phyloP scores from a whole-genome alignment of 1,140 invertebrate genomes.

The Caenorhabditis remanei region DNA sequence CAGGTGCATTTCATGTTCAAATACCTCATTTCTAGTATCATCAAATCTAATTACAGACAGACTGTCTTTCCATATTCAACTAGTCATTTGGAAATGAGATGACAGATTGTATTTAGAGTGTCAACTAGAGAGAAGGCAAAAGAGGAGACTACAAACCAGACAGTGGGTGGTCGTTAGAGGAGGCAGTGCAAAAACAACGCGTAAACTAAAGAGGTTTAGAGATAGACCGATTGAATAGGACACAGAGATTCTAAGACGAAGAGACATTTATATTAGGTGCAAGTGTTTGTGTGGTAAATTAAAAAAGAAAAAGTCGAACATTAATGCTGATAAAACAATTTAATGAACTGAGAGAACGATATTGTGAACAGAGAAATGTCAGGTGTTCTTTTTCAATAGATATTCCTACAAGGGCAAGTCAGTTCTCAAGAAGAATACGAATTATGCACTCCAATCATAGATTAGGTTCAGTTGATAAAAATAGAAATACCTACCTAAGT shows the following conservation, averaged over 20 bases:
- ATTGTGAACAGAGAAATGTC: too few relatives aligned
- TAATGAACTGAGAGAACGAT: too few relatives aligned
- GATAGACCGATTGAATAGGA: neutral
- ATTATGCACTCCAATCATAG: too few relatives aligned
- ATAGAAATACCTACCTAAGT: too few relatives aligned
- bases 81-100: constrained; percentile 17
- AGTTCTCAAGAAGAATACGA: too few relatives aligned
- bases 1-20: too few relatives aligned
- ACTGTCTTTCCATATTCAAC: neutral
- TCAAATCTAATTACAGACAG: neutral
- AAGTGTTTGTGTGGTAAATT: neutral
- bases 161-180: constrained; percentile 25
- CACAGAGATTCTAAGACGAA: neutral
- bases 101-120: constrained; percentile 18
- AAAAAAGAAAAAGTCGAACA: neutral
- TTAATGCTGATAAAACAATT: neutral
- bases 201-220: neutral
- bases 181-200: neutral
- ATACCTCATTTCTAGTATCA: neutral
- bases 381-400: too few relatives aligned
- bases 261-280: constrained; percentile 6
- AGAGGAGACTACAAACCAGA: neutral
- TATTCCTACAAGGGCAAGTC: too few relatives aligned
- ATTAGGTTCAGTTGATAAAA: too few relatives aligned
- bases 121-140: neutral